Conservation (phyloP, 2,888 invertebrate species). For the Cactoblastis cactorum region DNA sequence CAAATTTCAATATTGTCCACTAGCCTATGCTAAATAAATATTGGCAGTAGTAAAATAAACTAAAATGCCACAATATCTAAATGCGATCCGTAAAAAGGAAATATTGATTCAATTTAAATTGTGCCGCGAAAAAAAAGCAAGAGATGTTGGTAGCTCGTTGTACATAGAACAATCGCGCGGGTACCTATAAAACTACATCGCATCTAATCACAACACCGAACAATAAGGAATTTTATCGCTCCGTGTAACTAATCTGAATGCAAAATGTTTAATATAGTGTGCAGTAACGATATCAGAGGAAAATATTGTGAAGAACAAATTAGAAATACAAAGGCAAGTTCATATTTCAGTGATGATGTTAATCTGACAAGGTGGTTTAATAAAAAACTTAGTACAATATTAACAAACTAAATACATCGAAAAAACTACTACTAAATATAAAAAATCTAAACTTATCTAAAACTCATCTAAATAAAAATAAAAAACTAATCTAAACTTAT, state of each 20-base stretch:
- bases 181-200: constrained; percentile 1
- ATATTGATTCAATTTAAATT: not conserved
- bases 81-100: not conserved
- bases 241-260: not conserved
- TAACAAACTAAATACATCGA: not conserved
- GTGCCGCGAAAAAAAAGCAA: not conserved
- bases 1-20: too few relatives aligned
- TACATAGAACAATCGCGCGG: not conserved
- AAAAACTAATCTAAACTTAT: too few relatives aligned
- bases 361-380: not conserved
- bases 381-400: not conserved
- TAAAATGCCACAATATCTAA: not conserved
- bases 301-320: not conserved
- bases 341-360: not conserved
- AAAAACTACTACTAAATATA: not conserved
- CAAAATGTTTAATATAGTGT: not conserved
- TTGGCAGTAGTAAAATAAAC: not conserved
- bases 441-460: not conserved
- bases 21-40: too few relatives aligned
- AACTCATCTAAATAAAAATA: too few relatives aligned
- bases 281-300: not conserved
- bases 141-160: not conserved
- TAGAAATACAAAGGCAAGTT: not conserved
- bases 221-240: constrained; percentile 11
- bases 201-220: constrained; percentile 1